Base-by-base conservation (phyloP, 2,113 vertebrate genomes). In the Perognathus longimembris region DNA sequence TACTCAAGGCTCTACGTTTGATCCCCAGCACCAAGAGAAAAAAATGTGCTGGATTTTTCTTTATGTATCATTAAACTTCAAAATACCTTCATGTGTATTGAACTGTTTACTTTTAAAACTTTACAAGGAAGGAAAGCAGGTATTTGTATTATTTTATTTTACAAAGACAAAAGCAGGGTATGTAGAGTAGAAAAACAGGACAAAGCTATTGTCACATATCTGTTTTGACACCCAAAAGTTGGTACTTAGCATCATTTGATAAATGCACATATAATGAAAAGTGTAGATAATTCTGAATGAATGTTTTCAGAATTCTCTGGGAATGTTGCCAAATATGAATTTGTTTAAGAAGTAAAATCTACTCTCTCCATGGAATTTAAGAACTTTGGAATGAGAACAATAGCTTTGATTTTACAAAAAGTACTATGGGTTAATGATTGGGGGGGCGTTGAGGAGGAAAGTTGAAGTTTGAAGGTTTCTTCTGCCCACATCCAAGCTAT, bases 381-480 rank as follows among this genome's bases (percentile, higher is more conserved):
- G 36, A 42, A 79, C 38, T 88, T 92, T 88, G 67, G 54, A 93
- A 88, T 69, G 36, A 81, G 36, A 89, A 38, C 32, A 85, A 76
- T 63, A 92, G 32, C 36, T 96, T 94, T 88, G 82, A 93, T 92
- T 96, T 93, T 90, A 70, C 75, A 63, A 54, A 79, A 57, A 74
- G n/a, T 61, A 45, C 30, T 67, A 21, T 71, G 66, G 70, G 63
- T 87, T 70, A 59, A 14, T 94, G 12, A 89, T 66, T 45, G 5
- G 22, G 91, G 88, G 45, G 32, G 17, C 15, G 36, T 8, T 21
- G 81, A 12, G 30, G 86, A 34, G n/a, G 83, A 92, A 54, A 54
- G 50, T 54, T 54, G 14, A 54, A 54, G 15, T 71, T 82, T 74
- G 38, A 89, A 91, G 40, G 70, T 38, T 24, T 94, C 40, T 93